Evolutionary conservation across 2,113 vertebrate genomes (phyloP).

Genomic region (Fukomys damarensis): DNA sequence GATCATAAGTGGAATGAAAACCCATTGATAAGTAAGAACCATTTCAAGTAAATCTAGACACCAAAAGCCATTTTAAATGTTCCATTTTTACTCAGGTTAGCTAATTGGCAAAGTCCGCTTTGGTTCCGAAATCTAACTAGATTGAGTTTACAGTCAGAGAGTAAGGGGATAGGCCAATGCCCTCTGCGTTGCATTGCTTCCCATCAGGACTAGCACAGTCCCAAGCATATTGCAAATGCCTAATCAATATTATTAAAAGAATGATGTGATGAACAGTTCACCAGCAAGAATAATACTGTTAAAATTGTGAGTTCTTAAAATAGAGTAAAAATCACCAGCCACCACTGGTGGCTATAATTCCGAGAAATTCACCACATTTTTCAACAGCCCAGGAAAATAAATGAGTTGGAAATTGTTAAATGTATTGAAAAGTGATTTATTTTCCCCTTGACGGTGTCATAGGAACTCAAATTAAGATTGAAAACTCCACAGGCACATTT

Average conservation of each 20-base stretch:
- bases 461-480: slow-evolving; percentile 72
- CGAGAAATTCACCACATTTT: slow-evolving; percentile 58
- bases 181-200: neutral
- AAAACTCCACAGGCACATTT: slow-evolving; percentile 70
- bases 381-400: slow-evolving; percentile 66
- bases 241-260: slow-evolving; percentile 44
- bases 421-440: slow-evolving; percentile 79
- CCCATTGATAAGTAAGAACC: neutral
- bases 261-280: slow-evolving; percentile 51
- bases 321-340: neutral
- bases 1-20: slow-evolving; percentile 39
- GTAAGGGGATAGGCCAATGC: neutral
- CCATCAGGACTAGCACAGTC: neutral
- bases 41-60: slow-evolving; percentile 27
- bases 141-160: slow-evolving; percentile 4
- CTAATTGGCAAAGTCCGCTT: slow-evolving; percentile 41
- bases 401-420: slow-evolving; percentile 78
- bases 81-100: slow-evolving; percentile 25
- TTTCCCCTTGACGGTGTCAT: slow-evolving; percentile 69
- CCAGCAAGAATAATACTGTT: slow-evolving; percentile 30
- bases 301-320: slow-evolving; percentile 55
- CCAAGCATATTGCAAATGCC: neutral
- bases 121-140: neutral
- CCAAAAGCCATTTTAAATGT: slow-evolving; percentile 17
- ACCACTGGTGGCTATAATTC: slow-evolving; percentile 35